Conservation (phyloP, 2,113 vertebrate species). For the Antechinus stuartii region DNA sequence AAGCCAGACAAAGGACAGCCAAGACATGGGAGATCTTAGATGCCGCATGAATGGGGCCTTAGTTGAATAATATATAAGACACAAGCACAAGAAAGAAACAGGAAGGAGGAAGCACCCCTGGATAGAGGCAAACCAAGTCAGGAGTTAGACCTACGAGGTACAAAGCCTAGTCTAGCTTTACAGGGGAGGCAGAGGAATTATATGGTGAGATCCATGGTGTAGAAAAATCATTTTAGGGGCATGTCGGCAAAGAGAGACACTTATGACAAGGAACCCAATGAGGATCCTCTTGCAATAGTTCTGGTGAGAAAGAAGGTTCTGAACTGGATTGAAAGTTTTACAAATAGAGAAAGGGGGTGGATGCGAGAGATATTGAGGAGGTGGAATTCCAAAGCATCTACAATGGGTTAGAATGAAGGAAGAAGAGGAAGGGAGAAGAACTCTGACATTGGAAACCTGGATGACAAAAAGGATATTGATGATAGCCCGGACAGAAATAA, state of each 20-base stretch:
- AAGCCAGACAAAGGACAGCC: background rate
- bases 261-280: background rate
- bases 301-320: background rate
- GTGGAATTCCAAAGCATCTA: background rate
- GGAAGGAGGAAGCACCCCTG: background rate
- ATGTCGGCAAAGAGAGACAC: background rate
- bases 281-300: background rate
- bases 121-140: background rate
- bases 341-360: background rate
- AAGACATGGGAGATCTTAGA: background rate
- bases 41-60: background rate
- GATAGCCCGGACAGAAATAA: background rate
- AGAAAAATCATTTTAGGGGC: background rate
- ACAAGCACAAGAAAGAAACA: background rate
- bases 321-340: background rate
- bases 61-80: background rate
- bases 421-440: background rate
- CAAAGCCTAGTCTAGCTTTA: background rate
- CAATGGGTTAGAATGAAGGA: background rate
- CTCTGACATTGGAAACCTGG: background rate
- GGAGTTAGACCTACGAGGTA: background rate
- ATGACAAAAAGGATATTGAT: background rate
- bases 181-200: background rate
- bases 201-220: background rate
- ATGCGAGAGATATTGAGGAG: background rate